phyloP scores from a whole-genome alignment of 2,113 vertebrate genomes.

The Rousettus leschenaultii region DNA sequence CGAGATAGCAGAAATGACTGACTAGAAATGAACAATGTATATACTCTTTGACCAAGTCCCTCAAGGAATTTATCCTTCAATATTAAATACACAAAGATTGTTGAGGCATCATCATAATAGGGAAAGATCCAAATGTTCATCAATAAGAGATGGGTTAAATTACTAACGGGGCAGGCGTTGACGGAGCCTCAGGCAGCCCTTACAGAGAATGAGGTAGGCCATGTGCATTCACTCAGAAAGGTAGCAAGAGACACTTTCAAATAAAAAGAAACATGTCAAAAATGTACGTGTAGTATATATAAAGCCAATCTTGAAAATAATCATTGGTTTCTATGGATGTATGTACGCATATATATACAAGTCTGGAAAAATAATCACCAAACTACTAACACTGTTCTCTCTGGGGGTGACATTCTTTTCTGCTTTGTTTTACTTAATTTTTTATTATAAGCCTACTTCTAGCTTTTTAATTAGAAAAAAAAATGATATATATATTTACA shows the following conservation, averaged over 20 bases:
- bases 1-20: neutral
- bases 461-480: neutral
- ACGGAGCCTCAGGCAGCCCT: neutral
- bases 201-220: neutral
- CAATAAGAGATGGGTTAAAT: neutral
- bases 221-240: neutral
- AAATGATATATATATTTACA: neutral
- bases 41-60: neutral
- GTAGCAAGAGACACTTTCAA: neutral
- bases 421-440: neutral
- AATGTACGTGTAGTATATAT: neutral
- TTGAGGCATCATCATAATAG: neutral
- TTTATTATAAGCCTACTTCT: neutral
- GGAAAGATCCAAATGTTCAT: neutral
- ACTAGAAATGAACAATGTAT: neutral
- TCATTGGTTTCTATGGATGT: neutral
- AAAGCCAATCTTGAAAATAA: neutral
- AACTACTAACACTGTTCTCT: neutral
- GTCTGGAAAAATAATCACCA: neutral
- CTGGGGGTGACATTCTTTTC: neutral
- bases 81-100: neutral
- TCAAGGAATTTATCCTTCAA: neutral
- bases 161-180: neutral
- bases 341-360: neutral
- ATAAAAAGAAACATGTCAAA: neutral